Evolutionary conservation across 2,888 invertebrate genomes (phyloP), one percentile per base, ranked within the genome.

Genomic region (Pristionchus arcanus): DNA sequence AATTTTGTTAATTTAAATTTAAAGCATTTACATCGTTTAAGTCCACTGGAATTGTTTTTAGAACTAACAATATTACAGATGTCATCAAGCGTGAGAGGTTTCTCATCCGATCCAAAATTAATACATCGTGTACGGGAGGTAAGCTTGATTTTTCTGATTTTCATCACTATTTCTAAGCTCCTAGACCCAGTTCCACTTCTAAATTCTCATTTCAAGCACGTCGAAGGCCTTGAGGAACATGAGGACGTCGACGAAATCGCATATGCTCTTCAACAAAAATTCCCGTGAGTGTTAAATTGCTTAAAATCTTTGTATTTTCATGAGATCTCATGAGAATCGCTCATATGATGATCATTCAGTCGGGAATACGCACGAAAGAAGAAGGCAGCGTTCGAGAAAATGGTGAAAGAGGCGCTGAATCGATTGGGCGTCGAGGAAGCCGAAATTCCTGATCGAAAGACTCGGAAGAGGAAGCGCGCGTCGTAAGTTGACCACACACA

Each of bases 361-460:
- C 25, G 93, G 84, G 93, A 93, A 81, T 93, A 93, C 77, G 90
- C 90, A 34, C 90, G 92, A 31, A 92, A 92, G 89, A 91, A 92
- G 68, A 90, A 90, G 87, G 91, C 90, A 89, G 83, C 91, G 1
- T 91, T 93, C 31, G 91, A 91, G 86, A 77, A 90, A 55, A 90
- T 92, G 91, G 91, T 92, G 9, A 90, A 91, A 28, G 91, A 91
- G 66, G 91, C 91, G 2, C 83, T 93, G 42, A 88, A 90, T 49
- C 81, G 90, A 68, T 89, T 89, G 42, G 84, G 71, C 13, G 53
- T 89, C 37, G 53, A 53, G 28, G 66, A 11, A 2, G 81, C 49
- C 7, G 31, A 42, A 13, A 13, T 53, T 3, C 42, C 53, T 11
- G 28, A 25, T 59, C 28, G 21, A 19, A 42, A 59, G 28, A 81